Evolutionary conservation across 2,113 vertebrate species (phyloP).

Genomic region (Rafetus swinhoei): DNA sequence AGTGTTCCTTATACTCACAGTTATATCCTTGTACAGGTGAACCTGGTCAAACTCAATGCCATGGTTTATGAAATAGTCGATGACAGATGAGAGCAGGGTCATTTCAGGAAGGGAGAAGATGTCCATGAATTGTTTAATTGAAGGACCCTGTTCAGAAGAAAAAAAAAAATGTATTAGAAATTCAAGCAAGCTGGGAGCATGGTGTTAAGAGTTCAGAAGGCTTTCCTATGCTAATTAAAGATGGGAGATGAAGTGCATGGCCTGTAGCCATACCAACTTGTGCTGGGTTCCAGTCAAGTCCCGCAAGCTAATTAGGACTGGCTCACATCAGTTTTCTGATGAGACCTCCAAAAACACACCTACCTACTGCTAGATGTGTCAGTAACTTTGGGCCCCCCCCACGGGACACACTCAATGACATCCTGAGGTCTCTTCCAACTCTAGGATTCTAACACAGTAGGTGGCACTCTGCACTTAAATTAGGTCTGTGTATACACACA

Average conservation of each 20-base stretch:
- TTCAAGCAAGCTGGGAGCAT: background rate
- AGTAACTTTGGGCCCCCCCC: background rate
- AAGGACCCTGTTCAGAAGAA: slow-evolving; percentile 76
- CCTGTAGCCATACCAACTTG: background rate
- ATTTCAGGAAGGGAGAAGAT: slow-evolving; percentile 87
- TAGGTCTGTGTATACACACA: background rate
- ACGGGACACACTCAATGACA: no score
- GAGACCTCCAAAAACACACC: background rate
- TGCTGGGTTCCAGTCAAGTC: background rate
- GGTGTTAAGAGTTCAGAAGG: background rate
- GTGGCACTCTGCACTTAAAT: background rate
- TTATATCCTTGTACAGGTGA: slow-evolving; percentile 85
- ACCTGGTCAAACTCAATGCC: slow-evolving; percentile 85
- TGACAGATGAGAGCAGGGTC: slow-evolving; percentile 83
- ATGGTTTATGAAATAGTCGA: slow-evolving; percentile 83
- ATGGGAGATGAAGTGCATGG: no score
- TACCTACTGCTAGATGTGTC: background rate
- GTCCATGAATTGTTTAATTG: slow-evolving; percentile 88
- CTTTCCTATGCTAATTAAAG: background rate
- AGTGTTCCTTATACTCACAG: slow-evolving; percentile 71
- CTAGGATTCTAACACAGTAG: background rate
- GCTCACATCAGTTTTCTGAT: background rate
- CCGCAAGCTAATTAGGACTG: background rate
- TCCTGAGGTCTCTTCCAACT: no score
- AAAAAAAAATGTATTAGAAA: background rate